phyloP scores from a whole-genome alignment of 2,888 invertebrate species.

The Gymnocheta viridis region DNA sequence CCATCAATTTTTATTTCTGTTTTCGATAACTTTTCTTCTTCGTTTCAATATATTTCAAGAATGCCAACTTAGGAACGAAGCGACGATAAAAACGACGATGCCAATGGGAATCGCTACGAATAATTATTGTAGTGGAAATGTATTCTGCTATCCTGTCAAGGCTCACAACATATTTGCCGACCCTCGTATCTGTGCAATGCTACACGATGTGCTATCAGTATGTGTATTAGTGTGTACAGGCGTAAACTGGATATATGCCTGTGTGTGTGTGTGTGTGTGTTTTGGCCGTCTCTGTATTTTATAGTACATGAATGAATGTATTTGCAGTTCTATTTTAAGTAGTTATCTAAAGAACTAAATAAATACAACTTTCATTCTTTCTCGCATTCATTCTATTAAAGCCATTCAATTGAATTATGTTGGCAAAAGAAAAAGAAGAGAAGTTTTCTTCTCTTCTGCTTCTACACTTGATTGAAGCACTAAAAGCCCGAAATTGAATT shows the following conservation, averaged over 20 bases:
- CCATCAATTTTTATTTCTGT: too few relatives aligned
- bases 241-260: not conserved
- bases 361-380: slow-evolving; percentile 51
- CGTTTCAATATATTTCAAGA: too few relatives aligned
- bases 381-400: not conserved
- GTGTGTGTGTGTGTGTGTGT: not conserved
- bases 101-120: too few relatives aligned
- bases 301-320: too few relatives aligned
- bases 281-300: not conserved
- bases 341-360: slow-evolving; percentile 59
- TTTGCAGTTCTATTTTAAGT: slow-evolving; percentile 26
- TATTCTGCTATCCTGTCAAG: too few relatives aligned
- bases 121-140: too few relatives aligned
- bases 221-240: not conserved
- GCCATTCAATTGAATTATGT: slow-evolving; percentile 33
- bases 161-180: too few relatives aligned
- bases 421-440: not conserved
- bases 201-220: not conserved
- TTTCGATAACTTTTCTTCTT: too few relatives aligned
- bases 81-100: too few relatives aligned
- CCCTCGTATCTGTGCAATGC: not conserved
- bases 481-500: slow-evolving; percentile 56
- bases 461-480: slow-evolving; percentile 17
- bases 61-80: too few relatives aligned
- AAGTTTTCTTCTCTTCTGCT: not conserved